Evolutionary conservation across 2,888 invertebrate genomes (phyloP).

Genomic region (Apodemia mormo): DNA sequence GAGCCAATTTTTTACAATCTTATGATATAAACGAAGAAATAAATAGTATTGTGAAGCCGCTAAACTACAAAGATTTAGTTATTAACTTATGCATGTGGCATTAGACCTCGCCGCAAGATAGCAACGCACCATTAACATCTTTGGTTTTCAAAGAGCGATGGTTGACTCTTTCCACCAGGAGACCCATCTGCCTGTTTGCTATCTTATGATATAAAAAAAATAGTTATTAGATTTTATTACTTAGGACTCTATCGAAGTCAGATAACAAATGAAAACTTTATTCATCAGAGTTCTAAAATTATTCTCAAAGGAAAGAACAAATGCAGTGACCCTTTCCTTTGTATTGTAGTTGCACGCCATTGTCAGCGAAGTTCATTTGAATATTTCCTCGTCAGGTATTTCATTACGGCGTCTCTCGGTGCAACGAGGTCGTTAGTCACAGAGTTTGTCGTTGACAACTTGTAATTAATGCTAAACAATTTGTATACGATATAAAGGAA

Average conservation of each 20-base stretch:
- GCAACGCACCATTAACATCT: too few species aligned
- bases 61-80: too few species aligned
- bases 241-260: neutral
- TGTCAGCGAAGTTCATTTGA: neutral
- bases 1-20: too few species aligned
- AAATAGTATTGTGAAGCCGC: too few species aligned
- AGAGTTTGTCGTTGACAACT: constrained; percentile 2
- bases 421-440: neutral
- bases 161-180: too few species aligned
- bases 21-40: too few species aligned
- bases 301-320: neutral
- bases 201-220: too few species aligned
- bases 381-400: constrained; percentile 15
- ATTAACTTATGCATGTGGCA: too few species aligned
- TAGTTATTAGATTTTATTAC: too few species aligned
- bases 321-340: neutral
- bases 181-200: too few species aligned
- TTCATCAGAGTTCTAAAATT: constrained; percentile 1
- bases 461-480: neutral
- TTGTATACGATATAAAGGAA: neutral
- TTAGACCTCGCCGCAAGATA: too few species aligned
- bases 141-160: too few species aligned
- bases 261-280: neutral
- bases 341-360: constrained; percentile 8
- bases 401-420: constrained; percentile 14